Evolutionary conservation across 1,140 invertebrate genomes (phyloP).

Genomic region (Trachymyrmex cornetzi): DNA sequence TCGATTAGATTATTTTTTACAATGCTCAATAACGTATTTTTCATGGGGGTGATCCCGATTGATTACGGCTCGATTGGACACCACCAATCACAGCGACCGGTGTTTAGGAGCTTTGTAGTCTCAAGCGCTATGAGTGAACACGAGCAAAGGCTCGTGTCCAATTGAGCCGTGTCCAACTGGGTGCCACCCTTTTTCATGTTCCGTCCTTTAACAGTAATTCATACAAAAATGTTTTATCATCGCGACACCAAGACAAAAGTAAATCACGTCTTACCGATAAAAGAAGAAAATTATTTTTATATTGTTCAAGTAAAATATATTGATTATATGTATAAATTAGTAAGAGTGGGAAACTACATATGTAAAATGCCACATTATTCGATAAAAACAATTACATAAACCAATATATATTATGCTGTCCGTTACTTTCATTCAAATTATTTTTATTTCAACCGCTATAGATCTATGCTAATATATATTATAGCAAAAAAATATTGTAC

Average conservation of each 20-base stretch:
- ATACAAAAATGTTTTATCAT: conserved; percentile 9
- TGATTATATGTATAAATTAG: conserved; percentile 15
- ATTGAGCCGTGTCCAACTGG: too few species aligned
- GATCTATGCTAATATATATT: background rate
- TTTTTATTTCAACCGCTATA: background rate
- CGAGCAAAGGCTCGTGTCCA: too few species aligned
- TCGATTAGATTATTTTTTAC: conserved; percentile 13
- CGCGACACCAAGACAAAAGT: background rate
- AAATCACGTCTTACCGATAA: conserved; percentile 6
- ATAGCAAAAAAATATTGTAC: too few species aligned
- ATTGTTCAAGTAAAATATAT: conserved; percentile 9
- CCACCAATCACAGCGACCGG: too few species aligned
- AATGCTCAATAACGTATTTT: background rate
- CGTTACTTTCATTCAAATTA: background rate
- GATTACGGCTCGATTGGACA: too few species aligned
- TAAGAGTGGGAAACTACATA: conserved; percentile 5
- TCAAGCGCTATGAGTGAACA: too few species aligned
- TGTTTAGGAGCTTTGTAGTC: too few species aligned
- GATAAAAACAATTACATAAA: background rate
- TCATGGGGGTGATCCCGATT: too few species aligned
- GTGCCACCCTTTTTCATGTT: too few species aligned
- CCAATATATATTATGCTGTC: background rate
- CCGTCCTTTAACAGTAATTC: background rate
- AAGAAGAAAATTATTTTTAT: conserved; percentile 21
- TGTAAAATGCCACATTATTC: background rate